Evolutionary conservation across 2,888 invertebrate species (phyloP).

Genomic region (Congeria kusceri): DNA sequence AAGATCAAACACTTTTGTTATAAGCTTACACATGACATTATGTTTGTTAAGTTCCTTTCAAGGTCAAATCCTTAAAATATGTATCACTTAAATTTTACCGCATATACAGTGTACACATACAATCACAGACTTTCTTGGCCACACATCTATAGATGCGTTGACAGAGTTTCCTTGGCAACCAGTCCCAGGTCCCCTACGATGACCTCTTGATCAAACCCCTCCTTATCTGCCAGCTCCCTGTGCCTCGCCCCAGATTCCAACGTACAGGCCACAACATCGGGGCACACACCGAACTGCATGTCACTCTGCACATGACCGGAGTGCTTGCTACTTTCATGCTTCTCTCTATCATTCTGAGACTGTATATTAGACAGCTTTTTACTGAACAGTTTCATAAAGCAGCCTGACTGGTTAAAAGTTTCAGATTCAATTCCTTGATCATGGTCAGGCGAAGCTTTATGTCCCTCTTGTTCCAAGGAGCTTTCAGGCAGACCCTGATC

Average conservation of each 20-base stretch:
- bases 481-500: slow-evolving; percentile 36
- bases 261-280: slow-evolving; percentile 52
- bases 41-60: too few species aligned
- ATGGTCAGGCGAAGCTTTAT: slow-evolving; percentile 9
- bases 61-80: too few species aligned
- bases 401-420: slow-evolving; percentile 61
- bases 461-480: slow-evolving; percentile 20
- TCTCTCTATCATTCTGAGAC: slow-evolving; percentile 40
- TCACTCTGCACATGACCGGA: slow-evolving; percentile 7
- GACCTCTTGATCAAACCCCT: neutral
- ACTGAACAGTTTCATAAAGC: slow-evolving; percentile 75
- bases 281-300: slow-evolving; percentile 19
- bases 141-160: slow-evolving; percentile 26
- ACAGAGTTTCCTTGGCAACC: slow-evolving; percentile 45
- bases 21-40: too few species aligned
- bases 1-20: too few species aligned
- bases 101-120: too few species aligned
- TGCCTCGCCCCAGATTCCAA: slow-evolving; percentile 44
- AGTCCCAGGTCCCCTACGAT: neutral
- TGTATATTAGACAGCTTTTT: slow-evolving; percentile 64
- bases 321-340: slow-evolving; percentile 7
- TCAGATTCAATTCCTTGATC: slow-evolving; percentile 40
- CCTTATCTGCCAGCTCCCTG: slow-evolving; percentile 21
- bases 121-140: too few species aligned
- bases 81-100: too few species aligned